Evolutionary conservation across 2,113 vertebrate species (phyloP).

Genomic region (Leucosticte australis): DNA sequence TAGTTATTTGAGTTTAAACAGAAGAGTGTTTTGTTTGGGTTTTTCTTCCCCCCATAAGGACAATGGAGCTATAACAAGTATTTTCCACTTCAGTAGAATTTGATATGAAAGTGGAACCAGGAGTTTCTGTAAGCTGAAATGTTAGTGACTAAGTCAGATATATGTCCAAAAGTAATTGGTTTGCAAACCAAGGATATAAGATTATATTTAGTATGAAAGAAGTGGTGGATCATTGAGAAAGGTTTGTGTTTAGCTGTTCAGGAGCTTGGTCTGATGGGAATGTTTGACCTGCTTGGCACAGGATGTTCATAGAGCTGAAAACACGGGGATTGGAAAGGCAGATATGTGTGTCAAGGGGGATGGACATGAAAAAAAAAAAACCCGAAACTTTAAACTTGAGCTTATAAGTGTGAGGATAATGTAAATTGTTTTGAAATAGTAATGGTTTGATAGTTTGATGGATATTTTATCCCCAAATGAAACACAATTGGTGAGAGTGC

Average conservation of each 20-base stretch:
- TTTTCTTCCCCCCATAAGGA: neutral
- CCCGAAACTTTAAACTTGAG: neutral
- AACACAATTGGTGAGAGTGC: neutral
- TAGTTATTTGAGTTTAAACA: neutral
- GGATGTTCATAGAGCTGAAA: neutral
- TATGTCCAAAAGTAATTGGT: neutral
- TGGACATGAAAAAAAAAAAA: neutral
- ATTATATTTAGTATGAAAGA: neutral
- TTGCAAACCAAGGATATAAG: neutral
- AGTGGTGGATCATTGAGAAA: neutral
- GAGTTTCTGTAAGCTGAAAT: neutral
- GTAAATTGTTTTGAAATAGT: neutral
- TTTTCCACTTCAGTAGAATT: neutral
- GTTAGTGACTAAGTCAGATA: neutral
- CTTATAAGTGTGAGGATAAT: neutral
- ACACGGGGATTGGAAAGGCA: neutral
- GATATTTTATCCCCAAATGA: neutral
- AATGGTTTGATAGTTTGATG: neutral
- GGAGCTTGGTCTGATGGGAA: neutral
- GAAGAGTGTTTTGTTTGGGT: accelerated
- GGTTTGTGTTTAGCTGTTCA: neutral
- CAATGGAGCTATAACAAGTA: neutral
- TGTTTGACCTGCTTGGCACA: neutral
- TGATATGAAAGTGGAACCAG: neutral
- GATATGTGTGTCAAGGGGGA: neutral